Conservation (phyloP, 2,797 vertebrate genomes). For the Myioborus miniatus region DNA sequence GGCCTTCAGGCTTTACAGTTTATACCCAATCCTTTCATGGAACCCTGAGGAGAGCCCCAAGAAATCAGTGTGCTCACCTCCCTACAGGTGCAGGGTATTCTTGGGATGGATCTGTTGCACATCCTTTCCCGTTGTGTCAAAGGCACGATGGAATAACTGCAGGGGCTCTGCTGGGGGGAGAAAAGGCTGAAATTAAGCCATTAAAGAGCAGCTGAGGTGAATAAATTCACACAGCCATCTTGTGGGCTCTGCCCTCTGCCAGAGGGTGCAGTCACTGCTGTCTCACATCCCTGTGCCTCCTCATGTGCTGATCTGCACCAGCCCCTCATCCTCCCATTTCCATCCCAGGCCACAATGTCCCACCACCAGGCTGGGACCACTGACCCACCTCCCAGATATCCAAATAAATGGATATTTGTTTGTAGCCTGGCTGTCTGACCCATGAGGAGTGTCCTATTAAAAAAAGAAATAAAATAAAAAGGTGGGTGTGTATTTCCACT, state of each 20-base stretch:
- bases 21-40: background rate
- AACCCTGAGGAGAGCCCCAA: background rate
- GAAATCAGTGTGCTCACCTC: background rate
- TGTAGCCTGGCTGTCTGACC: background rate
- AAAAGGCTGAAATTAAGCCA: background rate
- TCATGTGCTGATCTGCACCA: background rate
- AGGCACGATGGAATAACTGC: background rate
- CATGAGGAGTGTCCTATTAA: background rate
- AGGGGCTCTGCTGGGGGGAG: background rate
- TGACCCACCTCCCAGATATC: background rate
- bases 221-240: background rate
- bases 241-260: background rate
- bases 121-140: rapidly evolving
- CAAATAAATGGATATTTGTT: background rate
- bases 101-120: background rate
- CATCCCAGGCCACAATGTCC: background rate
- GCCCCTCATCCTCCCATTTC: background rate
- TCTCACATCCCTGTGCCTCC: background rate
- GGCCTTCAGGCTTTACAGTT: background rate
- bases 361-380: background rate
- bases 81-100: background rate
- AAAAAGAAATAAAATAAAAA: no score
- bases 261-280: background rate
- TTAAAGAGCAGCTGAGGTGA: background rate
- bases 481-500: rapidly evolving